Evolutionary conservation across 2,113 vertebrate species (phyloP).

Genomic region (Corvus moneduloides): DNA sequence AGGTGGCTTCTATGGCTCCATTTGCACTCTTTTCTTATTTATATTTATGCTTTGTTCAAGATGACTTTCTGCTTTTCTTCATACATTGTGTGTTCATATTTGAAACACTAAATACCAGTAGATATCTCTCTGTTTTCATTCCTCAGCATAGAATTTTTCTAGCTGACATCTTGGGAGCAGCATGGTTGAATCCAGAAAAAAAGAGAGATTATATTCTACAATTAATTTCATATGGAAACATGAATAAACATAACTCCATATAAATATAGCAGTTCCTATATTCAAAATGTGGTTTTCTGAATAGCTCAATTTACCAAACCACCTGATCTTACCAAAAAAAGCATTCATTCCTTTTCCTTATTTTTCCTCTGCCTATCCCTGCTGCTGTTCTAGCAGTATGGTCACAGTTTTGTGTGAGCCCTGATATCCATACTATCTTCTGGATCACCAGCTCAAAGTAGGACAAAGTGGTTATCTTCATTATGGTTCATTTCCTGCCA

Average conservation of each 20-base stretch:
- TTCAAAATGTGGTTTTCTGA: not conserved
- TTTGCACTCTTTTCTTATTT: not conserved
- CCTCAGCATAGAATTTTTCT: not conserved
- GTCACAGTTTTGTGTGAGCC: not conserved
- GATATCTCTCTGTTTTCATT: not conserved
- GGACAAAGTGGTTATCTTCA: not conserved
- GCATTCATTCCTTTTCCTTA: rapidly evolving
- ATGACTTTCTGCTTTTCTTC: not conserved
- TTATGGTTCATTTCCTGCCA: not conserved
- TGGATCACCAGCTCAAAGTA: not conserved
- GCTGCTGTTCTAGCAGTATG: not conserved
- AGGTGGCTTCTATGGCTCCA: not conserved
- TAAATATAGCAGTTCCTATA: not conserved
- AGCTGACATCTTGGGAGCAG: not conserved
- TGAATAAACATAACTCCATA: not conserved
- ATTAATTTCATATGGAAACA: not conserved
- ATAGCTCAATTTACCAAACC: not conserved
- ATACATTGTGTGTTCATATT: not conserved
- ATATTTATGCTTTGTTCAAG: not conserved
- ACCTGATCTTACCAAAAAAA: not conserved
- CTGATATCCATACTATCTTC: not conserved
- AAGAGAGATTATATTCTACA: not conserved
- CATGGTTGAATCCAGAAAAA: not conserved
- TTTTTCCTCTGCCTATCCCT: not conserved
- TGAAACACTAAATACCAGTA: not conserved